Evolutionary conservation across 2,888 invertebrate species (phyloP).

Genomic region (Andricus curvator): DNA sequence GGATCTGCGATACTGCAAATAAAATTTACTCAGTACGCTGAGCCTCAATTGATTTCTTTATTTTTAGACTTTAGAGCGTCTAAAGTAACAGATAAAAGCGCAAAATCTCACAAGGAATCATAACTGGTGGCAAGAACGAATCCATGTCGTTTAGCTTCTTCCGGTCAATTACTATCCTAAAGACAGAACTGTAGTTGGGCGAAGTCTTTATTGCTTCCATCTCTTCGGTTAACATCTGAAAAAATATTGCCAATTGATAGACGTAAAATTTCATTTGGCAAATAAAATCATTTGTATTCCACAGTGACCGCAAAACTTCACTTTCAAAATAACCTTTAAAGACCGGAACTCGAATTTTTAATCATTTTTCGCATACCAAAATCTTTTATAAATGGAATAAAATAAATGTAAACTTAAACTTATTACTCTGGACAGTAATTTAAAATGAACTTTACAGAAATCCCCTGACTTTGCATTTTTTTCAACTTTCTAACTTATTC

Average conservation of each 20-base stretch:
- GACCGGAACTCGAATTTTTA: too few species aligned
- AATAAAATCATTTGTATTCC: too few species aligned
- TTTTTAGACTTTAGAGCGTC: constrained; percentile 9
- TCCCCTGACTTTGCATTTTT: too few species aligned
- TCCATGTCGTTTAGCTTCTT: constrained; percentile 79
- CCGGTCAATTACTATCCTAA: constrained; percentile 84
- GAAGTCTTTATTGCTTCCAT: constrained; percentile 82
- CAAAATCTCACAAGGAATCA: constrained; percentile 70
- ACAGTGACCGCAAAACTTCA: too few species aligned
- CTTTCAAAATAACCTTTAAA: too few species aligned
- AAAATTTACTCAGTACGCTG: not conserved
- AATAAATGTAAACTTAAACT: too few species aligned
- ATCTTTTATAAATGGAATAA: too few species aligned
- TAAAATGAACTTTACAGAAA: too few species aligned
- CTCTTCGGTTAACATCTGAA: constrained; percentile 82
- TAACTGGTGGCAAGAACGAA: constrained; percentile 66
- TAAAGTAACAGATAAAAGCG: not conserved
- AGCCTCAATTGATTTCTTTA: constrained; percentile 1
- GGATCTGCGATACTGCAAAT: constrained; percentile 76
- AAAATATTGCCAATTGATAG: constrained; percentile 48
- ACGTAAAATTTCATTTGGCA: too few species aligned
- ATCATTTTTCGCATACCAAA: too few species aligned
- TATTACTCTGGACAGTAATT: too few species aligned
- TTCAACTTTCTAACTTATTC: too few species aligned
- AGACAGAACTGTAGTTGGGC: constrained; percentile 86